phyloP scores from a whole-genome alignment of 2,888 invertebrate genomes.

The Synergus gifuensis region DNA sequence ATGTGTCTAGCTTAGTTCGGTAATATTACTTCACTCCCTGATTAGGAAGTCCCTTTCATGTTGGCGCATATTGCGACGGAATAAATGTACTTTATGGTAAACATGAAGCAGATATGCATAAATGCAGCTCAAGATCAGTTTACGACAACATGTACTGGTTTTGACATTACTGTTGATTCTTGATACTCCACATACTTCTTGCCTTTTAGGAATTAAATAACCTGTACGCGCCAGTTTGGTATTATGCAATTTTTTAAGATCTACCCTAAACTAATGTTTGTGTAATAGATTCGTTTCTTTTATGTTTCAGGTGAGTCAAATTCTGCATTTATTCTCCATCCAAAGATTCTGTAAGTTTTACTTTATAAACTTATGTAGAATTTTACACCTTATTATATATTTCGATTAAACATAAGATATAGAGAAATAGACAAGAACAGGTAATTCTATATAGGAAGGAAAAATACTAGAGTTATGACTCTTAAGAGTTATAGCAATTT shows the following conservation, averaged over 20 bases:
- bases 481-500: background rate
- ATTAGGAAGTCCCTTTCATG: slow-evolving; percentile 30
- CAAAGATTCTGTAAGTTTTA: background rate
- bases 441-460: background rate
- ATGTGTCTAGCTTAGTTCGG: background rate
- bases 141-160: slow-evolving; percentile 9
- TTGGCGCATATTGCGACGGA: slow-evolving; percentile 24
- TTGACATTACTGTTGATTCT: slow-evolving; percentile 33
- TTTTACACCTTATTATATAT: background rate
- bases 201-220: slow-evolving; percentile 17
- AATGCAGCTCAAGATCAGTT: slow-evolving; percentile 29
- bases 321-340: background rate
- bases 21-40: slow-evolving; percentile 29
- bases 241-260: background rate
- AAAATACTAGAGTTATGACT: background rate
- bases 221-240: background rate
- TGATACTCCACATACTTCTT: background rate
- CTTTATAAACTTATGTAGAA: background rate
- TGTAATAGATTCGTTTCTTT: background rate
- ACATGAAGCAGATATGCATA: slow-evolving; percentile 28
- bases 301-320: slow-evolving; percentile 30
- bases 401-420: too few relatives aligned
- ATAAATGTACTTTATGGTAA: slow-evolving; percentile 14
- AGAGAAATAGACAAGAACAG: background rate
- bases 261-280: background rate